Base-by-base conservation (phyloP, 2,888 invertebrate species). In the Megalurothrips usitatus region DNA sequence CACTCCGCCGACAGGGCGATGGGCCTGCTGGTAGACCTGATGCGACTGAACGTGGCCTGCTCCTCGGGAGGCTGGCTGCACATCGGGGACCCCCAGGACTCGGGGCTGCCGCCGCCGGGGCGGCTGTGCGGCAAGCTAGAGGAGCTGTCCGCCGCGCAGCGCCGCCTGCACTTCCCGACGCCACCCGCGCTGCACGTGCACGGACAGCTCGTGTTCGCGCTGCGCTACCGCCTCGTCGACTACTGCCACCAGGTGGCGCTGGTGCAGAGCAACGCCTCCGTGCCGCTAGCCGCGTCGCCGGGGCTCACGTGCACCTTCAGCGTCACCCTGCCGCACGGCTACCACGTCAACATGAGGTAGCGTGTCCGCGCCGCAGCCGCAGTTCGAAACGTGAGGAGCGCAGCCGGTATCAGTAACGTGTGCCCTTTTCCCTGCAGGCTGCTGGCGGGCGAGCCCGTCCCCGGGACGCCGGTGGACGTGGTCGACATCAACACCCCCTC, bases 191-290 rank as follows among this genome's bases (percentile, higher is more conserved):
- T 83, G 26, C 75, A 52, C 43, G 79, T 83, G 63, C 58, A 82
- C 26, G 83, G 83, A 8, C 78, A 81, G 10, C 82, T 82, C 48
- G 81, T 82, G 87, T 93, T 93, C 89, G 89, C 91, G 86, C 89
- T 92, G 84, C 88, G 88, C 84, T 93, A 91, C 88, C 91, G 90
- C 85, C 87, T 91, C 84, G 93, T 93, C 82, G 93, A 93, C 87
- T 91, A 91, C 86, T 94, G 93, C 85, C 92, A 93, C 86, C 92
- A 93, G 86, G 90, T 93, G 83, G 91, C 92, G 58, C 89, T 92
- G 84, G 89, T 90, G 84, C 88, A 89, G 81, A 89, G 90, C 83
- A 92, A 92, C 88, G 92, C 91, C 85, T 91, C 92, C 85, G 91
- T 91, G 88, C 91, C 91, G 86, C 88, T 92, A 85, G 90, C 90